Conservation (phyloP, 2,113 vertebrate species). For the Phrynocephalus versicolor region DNA sequence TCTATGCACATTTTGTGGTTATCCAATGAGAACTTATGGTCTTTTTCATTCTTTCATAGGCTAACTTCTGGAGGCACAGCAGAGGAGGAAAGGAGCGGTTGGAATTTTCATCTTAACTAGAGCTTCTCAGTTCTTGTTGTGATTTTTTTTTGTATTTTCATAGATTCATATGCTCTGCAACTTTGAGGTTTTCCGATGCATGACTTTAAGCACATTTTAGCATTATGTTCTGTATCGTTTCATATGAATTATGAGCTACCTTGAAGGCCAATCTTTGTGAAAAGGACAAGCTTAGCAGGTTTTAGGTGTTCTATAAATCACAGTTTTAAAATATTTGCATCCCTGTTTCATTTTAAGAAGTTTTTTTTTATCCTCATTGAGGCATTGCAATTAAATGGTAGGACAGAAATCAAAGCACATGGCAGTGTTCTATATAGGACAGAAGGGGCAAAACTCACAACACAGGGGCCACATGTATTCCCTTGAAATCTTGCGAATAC, state of each 20-base stretch:
- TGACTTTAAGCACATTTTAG: not conserved
- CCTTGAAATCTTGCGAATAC: too few species aligned
- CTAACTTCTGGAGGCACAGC: not conserved
- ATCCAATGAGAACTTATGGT: not conserved
- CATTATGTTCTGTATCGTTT: not conserved
- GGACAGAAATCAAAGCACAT: not conserved
- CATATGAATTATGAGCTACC: not conserved
- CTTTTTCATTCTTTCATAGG: not conserved
- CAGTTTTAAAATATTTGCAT: not conserved
- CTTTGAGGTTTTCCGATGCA: not conserved
- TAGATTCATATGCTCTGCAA: not conserved
- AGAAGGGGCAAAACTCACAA: too few species aligned
- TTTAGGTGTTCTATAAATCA: not conserved
- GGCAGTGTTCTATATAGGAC: not conserved
- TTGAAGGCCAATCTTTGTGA: not conserved
- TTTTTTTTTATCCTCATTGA: not conserved
- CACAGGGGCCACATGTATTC: too few species aligned
- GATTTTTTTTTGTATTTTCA: not conserved
- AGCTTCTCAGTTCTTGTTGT: not conserved
- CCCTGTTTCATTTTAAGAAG: not conserved
- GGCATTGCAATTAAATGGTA: not conserved
- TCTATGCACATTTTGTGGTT: slow-evolving; percentile 4
- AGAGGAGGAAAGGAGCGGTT: not conserved
- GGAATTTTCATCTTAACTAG: not conserved
- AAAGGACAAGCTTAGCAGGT: not conserved